phyloP scores from a whole-genome alignment of 2,888 invertebrate genomes.

The Oscheius onirici region DNA sequence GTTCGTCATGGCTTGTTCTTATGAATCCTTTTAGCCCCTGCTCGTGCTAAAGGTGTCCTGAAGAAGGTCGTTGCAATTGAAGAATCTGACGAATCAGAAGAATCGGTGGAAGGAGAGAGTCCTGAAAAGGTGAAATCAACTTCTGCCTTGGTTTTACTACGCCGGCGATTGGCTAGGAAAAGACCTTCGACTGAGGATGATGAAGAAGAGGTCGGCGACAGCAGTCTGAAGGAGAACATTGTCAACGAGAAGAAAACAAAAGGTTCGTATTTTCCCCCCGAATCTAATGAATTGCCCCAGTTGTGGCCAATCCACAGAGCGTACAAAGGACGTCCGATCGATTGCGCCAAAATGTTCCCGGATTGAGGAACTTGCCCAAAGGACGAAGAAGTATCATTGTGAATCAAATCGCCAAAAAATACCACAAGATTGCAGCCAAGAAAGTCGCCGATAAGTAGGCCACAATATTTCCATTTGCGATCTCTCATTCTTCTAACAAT shows the following conservation, averaged over 20 bases:
- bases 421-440: no score
- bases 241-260: not conserved
- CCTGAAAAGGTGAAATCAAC: no score
- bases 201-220: not conserved
- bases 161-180: slow-evolving; percentile 1
- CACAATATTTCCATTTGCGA: no score
- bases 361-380: slow-evolving; percentile 51
- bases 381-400: slow-evolving; percentile 53
- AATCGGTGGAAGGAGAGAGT: no score
- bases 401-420: slow-evolving; percentile 26
- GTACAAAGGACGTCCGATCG: slow-evolving; percentile 25
- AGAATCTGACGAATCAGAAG: no score
- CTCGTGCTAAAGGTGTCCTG: slow-evolving; percentile 21
- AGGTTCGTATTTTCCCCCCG: no score
- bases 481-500: no score
- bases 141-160: slow-evolving; percentile 10
- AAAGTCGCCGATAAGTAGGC: no score
- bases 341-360: slow-evolving; percentile 44
- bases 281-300: no score
- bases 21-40: not conserved
- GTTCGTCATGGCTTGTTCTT: not conserved
- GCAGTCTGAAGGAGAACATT: slow-evolving; percentile 17
- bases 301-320: slow-evolving; percentile 5
- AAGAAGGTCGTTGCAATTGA: no score
- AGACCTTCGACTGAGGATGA: not conserved